These are phyloP conservation scores for Rhopalosiphum nymphaeae DNA, from an alignment of 2,888 invertebrate genomes.

Conservation along the genomic window DNA sequence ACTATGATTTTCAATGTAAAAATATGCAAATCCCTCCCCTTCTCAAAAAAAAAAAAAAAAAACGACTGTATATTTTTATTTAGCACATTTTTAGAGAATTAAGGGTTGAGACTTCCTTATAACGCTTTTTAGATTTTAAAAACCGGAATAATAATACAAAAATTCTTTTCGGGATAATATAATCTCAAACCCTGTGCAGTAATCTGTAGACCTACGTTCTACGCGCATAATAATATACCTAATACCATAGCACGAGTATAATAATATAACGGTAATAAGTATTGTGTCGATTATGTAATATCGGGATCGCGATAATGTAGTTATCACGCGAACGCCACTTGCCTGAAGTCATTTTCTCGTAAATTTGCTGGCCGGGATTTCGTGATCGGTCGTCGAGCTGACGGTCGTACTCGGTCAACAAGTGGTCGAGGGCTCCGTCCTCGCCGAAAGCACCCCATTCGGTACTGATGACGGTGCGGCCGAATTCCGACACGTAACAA, in stretches of 20 bases:
- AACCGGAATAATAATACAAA: background rate
- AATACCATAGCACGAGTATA: no score
- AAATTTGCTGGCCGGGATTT: background rate
- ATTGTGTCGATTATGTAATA: background rate
- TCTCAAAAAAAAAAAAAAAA: background rate
- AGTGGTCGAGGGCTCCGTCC: background rate
- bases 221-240: background rate
- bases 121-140: background rate
- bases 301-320: background rate
- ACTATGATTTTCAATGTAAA: background rate
- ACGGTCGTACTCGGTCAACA: background rate
- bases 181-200: background rate
- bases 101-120: background rate
- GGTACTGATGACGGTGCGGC: background rate
- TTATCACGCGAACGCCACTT: background rate
- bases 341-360: constrained; percentile 37
- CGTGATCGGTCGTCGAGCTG: background rate
- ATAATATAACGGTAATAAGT: no score
- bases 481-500: background rate
- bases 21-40: background rate
- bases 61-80: background rate
- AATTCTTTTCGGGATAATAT: background rate
- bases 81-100: background rate
- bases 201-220: background rate
- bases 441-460: constrained; percentile 34